A percentile compares a stretch with the other conserved stretches of the same genome.
phyloP scores from a whole-genome alignment of 2,797 vertebrate genomes.

The Pangasius larnaudii region DNA sequence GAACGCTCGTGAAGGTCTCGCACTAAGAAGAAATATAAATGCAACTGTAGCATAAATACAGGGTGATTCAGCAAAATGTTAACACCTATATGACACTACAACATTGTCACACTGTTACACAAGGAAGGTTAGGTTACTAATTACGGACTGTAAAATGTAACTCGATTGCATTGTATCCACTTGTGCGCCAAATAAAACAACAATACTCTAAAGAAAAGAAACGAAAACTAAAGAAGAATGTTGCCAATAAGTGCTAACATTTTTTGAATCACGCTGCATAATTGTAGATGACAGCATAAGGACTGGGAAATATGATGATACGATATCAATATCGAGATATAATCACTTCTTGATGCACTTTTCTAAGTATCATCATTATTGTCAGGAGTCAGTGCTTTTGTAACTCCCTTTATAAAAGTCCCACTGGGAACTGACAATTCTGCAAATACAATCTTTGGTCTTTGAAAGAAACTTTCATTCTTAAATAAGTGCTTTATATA shows the following conservation, averaged over 20 bases:
- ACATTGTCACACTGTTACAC: neutral
- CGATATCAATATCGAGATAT: neutral
- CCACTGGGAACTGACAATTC: neutral
- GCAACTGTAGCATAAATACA: slow-evolving; percentile 1
- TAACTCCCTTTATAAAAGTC: neutral
- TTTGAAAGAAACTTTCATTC: neutral
- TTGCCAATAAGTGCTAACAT: neutral
- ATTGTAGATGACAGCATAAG: neutral
- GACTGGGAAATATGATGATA: neutral
- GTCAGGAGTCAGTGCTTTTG: neutral
- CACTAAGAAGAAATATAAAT: neutral
- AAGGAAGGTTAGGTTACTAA: neutral
- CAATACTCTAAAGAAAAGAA: neutral
- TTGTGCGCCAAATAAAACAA: neutral
- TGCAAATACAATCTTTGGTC: neutral
- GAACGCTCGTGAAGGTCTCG: neutral
- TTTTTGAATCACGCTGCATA: neutral
- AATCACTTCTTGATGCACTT: neutral
- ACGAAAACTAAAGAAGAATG: neutral
- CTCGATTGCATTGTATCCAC: neutral
- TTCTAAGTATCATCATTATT: neutral
- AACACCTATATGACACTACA: slow-evolving; percentile 1
- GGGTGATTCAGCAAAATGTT: neutral
- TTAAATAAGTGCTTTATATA: neutral
- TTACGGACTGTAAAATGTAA: neutral